These are phyloP conservation scores for Rachycentron canadum DNA, from an alignment of 2,797 vertebrate species.

Conservation along the genomic window DNA sequence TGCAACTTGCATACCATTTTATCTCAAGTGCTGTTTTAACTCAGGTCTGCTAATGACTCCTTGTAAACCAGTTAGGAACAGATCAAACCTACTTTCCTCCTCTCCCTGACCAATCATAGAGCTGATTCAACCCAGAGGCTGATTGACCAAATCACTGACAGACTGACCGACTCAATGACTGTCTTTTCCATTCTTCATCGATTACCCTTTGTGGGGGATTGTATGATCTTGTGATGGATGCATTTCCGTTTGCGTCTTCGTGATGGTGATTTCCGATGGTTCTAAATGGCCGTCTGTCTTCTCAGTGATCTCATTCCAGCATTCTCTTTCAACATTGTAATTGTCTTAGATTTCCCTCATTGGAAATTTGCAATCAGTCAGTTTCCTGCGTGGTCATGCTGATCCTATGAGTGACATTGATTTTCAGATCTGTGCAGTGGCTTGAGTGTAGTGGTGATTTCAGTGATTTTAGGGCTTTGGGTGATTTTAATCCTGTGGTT, in stretches of 20 bases:
- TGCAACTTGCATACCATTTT: constrained; percentile 4
- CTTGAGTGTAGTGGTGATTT: constrained; percentile 33
- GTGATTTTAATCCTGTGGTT: constrained; percentile 66
- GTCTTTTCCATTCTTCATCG: constrained; percentile 50
- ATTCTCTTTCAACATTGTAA: constrained; percentile 34
- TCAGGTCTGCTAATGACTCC: constrained; percentile 67
- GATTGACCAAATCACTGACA: constrained; percentile 56
- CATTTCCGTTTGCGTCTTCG: constrained; percentile 47
- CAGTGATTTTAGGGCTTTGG: constrained; percentile 35
- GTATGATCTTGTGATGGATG: constrained; percentile 62
- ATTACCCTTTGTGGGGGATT: constrained; percentile 52
- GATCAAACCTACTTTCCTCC: constrained; percentile 61
- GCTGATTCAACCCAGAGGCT: constrained; percentile 33
- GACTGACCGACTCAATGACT: constrained; percentile 55
- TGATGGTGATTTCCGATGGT: constrained; percentile 54
- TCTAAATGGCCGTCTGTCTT: constrained; percentile 53
- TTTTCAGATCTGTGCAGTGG: constrained; percentile 33
- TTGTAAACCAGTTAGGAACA: constrained; percentile 65
- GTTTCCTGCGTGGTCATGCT: constrained; percentile 31
- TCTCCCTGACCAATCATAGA: constrained; percentile 36
- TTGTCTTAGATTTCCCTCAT: constrained; percentile 33
- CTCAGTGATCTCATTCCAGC: constrained; percentile 46
- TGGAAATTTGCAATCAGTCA: constrained; percentile 33
- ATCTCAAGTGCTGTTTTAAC: constrained; percentile 78
- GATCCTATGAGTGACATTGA: constrained; percentile 44